A percentile compares a stretch with the other conserved stretches of the same genome.
Evolutionary conservation across 2,113 vertebrate genomes (phyloP).

Genomic region (Neopipo cinnamomea): DNA sequence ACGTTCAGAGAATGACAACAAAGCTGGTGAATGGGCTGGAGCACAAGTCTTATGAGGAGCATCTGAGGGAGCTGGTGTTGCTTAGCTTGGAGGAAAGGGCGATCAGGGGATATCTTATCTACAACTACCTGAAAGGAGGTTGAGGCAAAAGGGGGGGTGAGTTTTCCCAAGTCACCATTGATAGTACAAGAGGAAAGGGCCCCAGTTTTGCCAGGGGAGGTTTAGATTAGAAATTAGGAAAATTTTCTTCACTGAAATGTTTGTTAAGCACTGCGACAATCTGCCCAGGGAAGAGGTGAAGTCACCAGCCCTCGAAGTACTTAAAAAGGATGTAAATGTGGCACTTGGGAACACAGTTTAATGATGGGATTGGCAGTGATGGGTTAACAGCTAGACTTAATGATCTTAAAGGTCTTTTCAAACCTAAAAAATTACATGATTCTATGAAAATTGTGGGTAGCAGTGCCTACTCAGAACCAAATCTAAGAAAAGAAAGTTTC

Average conservation of each 20-base stretch:
- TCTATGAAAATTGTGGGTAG: neutral
- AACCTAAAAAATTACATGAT: neutral
- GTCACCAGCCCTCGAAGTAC: neutral
- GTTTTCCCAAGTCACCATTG: neutral
- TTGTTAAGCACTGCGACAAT: neutral
- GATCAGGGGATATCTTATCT: neutral
- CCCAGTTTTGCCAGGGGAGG: too few relatives aligned
- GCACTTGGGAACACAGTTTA: neutral
- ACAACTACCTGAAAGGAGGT: neutral
- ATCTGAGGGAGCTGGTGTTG: neutral
- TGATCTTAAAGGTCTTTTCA: neutral
- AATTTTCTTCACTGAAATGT: neutral
- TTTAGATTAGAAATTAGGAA: neutral
- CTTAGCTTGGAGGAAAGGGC: neutral
- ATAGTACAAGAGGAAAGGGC: neutral
- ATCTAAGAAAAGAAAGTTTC: neutral
- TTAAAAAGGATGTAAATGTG: neutral
- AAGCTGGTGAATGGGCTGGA: neutral
- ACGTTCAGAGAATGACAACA: neutral
- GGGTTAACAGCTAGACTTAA: neutral
- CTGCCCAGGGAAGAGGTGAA: neutral
- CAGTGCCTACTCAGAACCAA: neutral
- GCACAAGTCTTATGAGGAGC: neutral
- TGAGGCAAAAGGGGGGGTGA: fast-evolving
- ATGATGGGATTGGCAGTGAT: neutral